Conservation (phyloP, 2,113 vertebrate species). For the Myrmecophaga tridactyla region DNA sequence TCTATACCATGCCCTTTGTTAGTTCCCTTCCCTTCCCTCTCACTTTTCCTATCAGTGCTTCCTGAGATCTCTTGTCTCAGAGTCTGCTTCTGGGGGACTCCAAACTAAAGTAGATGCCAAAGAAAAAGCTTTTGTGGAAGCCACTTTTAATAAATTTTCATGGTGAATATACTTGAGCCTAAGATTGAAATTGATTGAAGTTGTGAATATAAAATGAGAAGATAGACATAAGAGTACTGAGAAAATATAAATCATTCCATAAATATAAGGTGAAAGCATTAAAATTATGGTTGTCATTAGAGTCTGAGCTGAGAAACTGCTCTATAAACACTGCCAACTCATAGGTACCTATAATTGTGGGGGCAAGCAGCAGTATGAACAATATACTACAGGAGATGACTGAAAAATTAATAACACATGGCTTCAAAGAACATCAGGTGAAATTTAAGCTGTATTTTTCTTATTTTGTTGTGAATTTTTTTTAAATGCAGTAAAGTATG, state of each 20-base stretch:
- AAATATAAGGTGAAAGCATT: conserved; percentile 17
- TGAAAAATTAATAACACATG: conserved; percentile 35
- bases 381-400: background rate
- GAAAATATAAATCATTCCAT: conserved; percentile 8
- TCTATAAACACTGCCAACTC: conserved; percentile 36
- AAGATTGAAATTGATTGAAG: background rate
- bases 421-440: background rate
- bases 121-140: background rate
- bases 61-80: too few relatives aligned
- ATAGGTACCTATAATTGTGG: background rate
- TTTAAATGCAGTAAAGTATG: background rate
- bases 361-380: background rate
- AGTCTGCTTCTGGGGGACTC: too few relatives aligned
- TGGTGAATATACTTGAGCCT: background rate
- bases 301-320: background rate
- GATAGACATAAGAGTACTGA: background rate
- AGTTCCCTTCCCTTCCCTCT: background rate
- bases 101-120: background rate
- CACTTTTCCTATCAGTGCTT: background rate
- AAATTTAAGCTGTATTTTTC: conserved; percentile 15
- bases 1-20: background rate
- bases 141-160: background rate
- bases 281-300: background rate
- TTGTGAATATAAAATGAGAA: conserved; percentile 23
- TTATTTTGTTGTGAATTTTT: background rate